Conservation (phyloP, 1,140 invertebrate genomes). For the Formica selysi region DNA sequence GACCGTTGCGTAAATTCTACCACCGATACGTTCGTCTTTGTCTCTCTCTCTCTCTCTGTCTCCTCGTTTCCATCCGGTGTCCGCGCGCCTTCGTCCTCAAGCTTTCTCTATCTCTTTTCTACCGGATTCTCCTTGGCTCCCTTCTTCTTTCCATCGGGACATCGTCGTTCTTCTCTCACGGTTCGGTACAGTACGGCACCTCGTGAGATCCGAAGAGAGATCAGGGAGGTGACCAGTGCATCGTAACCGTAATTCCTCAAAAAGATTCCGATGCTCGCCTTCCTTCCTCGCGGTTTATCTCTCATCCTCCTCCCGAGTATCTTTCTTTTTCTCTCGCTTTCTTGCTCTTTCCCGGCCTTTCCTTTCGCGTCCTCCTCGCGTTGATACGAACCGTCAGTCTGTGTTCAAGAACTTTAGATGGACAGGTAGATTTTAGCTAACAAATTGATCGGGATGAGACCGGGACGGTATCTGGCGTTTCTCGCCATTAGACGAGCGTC, state of each 20-base stretch:
- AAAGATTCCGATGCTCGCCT: constrained; percentile 54
- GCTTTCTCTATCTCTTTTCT: constrained; percentile 53
- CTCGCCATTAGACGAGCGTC: constrained; percentile 24
- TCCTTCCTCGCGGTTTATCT: constrained; percentile 16
- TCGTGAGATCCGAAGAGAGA: constrained; percentile 39
- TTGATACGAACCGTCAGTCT: constrained; percentile 25
- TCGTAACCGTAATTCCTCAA: constrained; percentile 55
- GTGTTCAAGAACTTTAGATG: constrained; percentile 43
- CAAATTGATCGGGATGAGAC: constrained; percentile 67
- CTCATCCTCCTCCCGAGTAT: too few species aligned
- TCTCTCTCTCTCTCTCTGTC: constrained; percentile 12
- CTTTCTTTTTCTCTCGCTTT: neutral
- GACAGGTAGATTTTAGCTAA: constrained; percentile 66
- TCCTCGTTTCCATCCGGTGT: constrained; percentile 35
- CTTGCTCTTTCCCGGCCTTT: neutral
- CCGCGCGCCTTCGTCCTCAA: constrained; percentile 5
- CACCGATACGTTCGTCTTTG: neutral
- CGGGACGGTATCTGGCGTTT: constrained; percentile 40
- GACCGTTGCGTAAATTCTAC: constrained; percentile 70
- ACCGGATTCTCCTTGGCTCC: constrained; percentile 13
- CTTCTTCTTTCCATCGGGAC: constrained; percentile 29
- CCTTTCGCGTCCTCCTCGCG: constrained; percentile 21
- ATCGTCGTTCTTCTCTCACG: constrained; percentile 54
- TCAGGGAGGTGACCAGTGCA: constrained; percentile 37
- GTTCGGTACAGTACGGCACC: constrained; percentile 1